These are phyloP conservation scores for Micropterix aruncella DNA, from an alignment of 2,888 invertebrate genomes.

Conservation along the genomic window DNA sequence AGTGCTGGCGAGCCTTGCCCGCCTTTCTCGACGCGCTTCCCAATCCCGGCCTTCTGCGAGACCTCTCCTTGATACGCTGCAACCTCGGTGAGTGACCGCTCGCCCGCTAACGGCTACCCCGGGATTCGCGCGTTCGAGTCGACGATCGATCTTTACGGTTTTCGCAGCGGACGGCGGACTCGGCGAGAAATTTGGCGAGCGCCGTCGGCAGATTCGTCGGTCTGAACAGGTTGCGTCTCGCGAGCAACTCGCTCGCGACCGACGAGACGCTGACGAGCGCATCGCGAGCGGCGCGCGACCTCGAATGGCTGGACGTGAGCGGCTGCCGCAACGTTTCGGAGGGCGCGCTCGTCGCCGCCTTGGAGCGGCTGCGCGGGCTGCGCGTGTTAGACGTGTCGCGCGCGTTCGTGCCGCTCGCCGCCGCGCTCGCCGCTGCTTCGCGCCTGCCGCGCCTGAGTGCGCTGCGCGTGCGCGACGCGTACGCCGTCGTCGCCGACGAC, in stretches of 20 bases:
- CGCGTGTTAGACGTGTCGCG: not conserved
- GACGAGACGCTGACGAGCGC: not conserved
- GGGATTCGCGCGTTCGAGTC: too few relatives aligned
- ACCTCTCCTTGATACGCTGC: not conserved
- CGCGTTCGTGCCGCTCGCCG: not conserved
- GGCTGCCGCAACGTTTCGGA: not conserved
- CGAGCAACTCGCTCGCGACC: not conserved
- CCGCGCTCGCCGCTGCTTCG: not conserved
- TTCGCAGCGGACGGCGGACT: not conserved
- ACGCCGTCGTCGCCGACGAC: not conserved
- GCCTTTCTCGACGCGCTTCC: not conserved
- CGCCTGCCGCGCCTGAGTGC: not conserved
- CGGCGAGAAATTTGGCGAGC: not conserved
- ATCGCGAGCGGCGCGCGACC: not conserved
- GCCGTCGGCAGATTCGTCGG: not conserved
- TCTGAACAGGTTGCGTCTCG: not conserved
- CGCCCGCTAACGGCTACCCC: too few relatives aligned
- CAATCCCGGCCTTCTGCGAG: not conserved
- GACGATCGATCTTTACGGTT: too few relatives aligned
- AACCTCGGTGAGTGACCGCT: not conserved
- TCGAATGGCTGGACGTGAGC: not conserved
- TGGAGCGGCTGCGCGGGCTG: not conserved
- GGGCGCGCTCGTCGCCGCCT: not conserved
- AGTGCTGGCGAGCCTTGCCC: not conserved
- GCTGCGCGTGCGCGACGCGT: not conserved